Evolutionary conservation across 2,888 invertebrate genomes (phyloP), one percentile per base, ranked within the genome.

Genomic region (Andrena bucephala): DNA sequence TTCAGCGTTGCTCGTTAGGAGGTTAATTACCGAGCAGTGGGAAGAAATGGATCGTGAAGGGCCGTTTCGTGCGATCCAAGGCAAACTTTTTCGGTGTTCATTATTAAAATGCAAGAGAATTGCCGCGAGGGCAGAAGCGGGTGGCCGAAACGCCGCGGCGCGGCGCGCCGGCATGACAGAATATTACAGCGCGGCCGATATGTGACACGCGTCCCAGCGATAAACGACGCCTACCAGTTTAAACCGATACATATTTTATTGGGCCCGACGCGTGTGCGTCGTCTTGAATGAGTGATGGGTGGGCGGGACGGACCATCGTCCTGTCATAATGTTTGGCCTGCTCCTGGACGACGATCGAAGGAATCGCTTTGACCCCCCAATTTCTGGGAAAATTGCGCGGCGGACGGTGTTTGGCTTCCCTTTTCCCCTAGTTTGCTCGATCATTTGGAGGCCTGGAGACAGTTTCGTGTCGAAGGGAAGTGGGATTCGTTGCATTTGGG

Each of bases 241-340:
- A 88, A 90, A 90, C 84, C 87, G 90, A 90, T 91, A 90, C 90
- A 90, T 92, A 92, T 91, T 92, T 91, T 89, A 92, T 91, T 85
- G 69, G 68, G 54, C n/a, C 36, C 42, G n/a, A 57, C 59, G 62
- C 71, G 71, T 62, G 63, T 31, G 42, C 67, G 77, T 62, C 27
- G 42, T 75, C 72, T 60, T 67, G 82, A 86, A 85, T 89, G 92
- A 91, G 73, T 84, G 91, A 92, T 89, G 66, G 89, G 88, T 91
- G 88, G 92, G 91, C 92, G 91, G 81, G 80, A 66, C 89, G 77
- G 76, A 70, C 86, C 88, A 74, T 88, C 89, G 81, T 77, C 76
- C 78, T 87, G 90, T 90, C 88, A 87, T 82, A 90, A 90, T 90
- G 88, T 91, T 90, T 89, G 89, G 83, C 80, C 83, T 83, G 52